Conservation (phyloP, 2,113 vertebrate genomes). For the Bubo bubo region DNA sequence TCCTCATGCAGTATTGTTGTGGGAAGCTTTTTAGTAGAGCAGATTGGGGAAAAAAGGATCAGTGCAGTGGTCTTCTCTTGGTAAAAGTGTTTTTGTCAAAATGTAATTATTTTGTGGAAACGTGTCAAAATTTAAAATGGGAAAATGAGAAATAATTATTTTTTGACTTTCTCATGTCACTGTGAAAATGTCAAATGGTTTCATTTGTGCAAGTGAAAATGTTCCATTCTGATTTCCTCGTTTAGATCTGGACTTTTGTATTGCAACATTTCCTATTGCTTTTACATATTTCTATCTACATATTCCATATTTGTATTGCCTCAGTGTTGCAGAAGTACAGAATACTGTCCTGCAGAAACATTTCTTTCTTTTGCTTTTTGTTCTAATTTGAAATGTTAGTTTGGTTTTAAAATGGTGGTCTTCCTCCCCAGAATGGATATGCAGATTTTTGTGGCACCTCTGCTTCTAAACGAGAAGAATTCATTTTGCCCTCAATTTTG, state of each 20-base stretch:
- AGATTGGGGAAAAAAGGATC: neutral
- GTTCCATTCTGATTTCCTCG: neutral
- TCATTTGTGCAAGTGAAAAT: neutral
- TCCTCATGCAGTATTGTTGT: neutral
- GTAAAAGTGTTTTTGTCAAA: neutral
- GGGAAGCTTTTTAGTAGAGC: neutral
- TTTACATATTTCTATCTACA: neutral
- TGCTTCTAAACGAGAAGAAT: neutral
- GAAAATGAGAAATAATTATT: slow-evolving; percentile 19
- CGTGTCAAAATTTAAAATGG: slow-evolving; percentile 10
- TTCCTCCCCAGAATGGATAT: neutral
- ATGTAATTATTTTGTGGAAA: slow-evolving; percentile 14
- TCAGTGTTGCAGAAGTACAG: neutral
- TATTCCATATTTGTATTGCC: neutral
- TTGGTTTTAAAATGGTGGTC: neutral
- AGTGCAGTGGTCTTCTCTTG: neutral
- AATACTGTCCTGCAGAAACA: neutral
- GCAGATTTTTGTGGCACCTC: neutral
- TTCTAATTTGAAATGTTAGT: neutral
- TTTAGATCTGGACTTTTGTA: neutral
- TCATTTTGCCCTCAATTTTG: neutral
- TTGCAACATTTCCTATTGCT: neutral
- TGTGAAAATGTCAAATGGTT: neutral
- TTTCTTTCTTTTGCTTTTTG: neutral
- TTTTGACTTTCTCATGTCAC: slow-evolving; percentile 3